phyloP scores from a whole-genome alignment of 2,113 vertebrate species.

The Callorhinus ursinus region DNA sequence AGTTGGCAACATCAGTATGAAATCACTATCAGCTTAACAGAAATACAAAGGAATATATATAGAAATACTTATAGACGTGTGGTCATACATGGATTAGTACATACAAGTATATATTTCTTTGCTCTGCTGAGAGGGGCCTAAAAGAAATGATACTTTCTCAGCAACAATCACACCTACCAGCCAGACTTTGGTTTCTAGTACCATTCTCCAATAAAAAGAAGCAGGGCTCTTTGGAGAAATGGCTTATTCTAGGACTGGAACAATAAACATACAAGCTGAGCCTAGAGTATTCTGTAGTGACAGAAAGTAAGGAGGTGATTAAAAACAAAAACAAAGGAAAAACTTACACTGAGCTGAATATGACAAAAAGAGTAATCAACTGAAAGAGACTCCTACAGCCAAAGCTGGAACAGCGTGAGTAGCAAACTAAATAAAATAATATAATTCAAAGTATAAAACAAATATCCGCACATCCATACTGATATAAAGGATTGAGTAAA shows the following conservation, averaged over 20 bases:
- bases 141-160: not conserved
- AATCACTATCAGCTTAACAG: not conserved
- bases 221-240: not conserved
- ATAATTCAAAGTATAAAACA: conserved; percentile 1
- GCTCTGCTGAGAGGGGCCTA: not conserved
- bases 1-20: not conserved
- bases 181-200: not conserved
- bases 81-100: not conserved
- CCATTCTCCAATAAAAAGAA: not conserved
- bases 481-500: conserved; percentile 15
- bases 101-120: not conserved
- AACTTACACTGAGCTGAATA: not conserved
- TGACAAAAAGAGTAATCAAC: not conserved
- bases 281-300: not conserved
- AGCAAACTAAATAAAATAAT: conserved; percentile 36
- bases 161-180: not conserved
- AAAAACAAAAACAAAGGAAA: conserved; percentile 2
- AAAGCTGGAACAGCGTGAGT: not conserved
- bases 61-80: not conserved
- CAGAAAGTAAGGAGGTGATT: not conserved
- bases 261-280: not conserved
- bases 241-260: not conserved
- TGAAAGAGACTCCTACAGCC: not conserved
- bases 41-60: not conserved
- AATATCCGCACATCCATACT: not conserved